Conservation (phyloP, 1,140 invertebrate genomes). For the Formica exsecta region DNA sequence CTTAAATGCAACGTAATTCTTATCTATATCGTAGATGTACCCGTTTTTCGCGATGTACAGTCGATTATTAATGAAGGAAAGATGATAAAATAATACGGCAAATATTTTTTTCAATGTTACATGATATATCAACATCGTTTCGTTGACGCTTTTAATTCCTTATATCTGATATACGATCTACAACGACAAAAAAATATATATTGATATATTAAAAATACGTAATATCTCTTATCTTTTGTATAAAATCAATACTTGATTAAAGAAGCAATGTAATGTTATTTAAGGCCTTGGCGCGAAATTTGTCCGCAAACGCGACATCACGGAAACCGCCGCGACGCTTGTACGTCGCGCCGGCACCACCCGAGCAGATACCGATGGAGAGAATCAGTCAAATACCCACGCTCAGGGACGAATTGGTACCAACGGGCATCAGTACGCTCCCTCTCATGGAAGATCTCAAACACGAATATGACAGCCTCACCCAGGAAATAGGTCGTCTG, state of each 20-base stretch:
- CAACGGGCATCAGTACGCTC: slow-evolving; percentile 91
- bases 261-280: background rate
- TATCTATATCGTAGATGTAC: no score
- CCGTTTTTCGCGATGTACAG: background rate
- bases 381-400: slow-evolving; percentile 86
- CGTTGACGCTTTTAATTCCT: background rate
- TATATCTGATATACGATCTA: background rate
- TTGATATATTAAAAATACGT: background rate
- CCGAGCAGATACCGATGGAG: slow-evolving; percentile 81
- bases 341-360: slow-evolving; percentile 83
- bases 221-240: background rate
- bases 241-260: background rate
- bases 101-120: background rate
- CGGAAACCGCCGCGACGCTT: slow-evolving; percentile 82
- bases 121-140: background rate
- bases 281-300: slow-evolving; percentile 79
- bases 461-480: slow-evolving; percentile 93
- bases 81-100: background rate
- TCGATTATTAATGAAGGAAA: background rate
- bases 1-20: background rate
- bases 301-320: slow-evolving; percentile 76
- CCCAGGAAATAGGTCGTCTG: slow-evolving; percentile 94
- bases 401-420: slow-evolving; percentile 93
- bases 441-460: slow-evolving; percentile 92
- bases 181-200: background rate